Conservation (phyloP, 2,888 invertebrate genomes). For the Bellardia bayeri region DNA sequence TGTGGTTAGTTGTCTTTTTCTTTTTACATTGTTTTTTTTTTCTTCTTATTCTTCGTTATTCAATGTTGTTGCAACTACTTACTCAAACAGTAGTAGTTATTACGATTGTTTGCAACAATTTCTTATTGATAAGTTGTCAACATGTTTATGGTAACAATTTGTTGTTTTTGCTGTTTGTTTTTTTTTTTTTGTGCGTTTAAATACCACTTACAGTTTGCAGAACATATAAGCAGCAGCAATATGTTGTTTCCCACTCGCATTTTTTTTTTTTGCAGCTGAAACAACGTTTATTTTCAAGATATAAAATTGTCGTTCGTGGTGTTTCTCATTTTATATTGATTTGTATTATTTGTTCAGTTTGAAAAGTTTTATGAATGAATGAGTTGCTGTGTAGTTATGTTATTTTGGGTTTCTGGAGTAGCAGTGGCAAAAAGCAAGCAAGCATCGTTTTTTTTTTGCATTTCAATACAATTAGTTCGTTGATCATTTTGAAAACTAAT, state of each 20-base stretch:
- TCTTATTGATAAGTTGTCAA: constrained; percentile 72
- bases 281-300: constrained; percentile 40
- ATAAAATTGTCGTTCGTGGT: constrained; percentile 46
- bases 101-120: constrained; percentile 70
- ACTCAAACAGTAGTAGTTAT: constrained; percentile 67
- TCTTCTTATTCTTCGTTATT: background rate
- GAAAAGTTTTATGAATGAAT: constrained; percentile 64
- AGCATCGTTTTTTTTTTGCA: background rate
- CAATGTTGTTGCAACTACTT: constrained; percentile 50
- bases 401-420: constrained; percentile 14
- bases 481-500: constrained; percentile 68
- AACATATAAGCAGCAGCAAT: background rate
- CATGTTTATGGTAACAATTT: constrained; percentile 71
- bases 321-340: constrained; percentile 50
- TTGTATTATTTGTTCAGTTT: constrained; percentile 44
- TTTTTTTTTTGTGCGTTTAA: background rate
- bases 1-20: constrained; percentile 37
- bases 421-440: background rate
- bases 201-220: background rate
- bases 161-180: constrained; percentile 40
- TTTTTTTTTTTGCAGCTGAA: background rate
- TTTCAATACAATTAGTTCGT: constrained; percentile 48
- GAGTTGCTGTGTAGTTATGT: background rate
- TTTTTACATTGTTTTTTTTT: background rate
- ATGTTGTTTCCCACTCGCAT: constrained; percentile 38